phyloP scores from a whole-genome alignment of 2,888 invertebrate species.

The Perizoma flavofasciatum region DNA sequence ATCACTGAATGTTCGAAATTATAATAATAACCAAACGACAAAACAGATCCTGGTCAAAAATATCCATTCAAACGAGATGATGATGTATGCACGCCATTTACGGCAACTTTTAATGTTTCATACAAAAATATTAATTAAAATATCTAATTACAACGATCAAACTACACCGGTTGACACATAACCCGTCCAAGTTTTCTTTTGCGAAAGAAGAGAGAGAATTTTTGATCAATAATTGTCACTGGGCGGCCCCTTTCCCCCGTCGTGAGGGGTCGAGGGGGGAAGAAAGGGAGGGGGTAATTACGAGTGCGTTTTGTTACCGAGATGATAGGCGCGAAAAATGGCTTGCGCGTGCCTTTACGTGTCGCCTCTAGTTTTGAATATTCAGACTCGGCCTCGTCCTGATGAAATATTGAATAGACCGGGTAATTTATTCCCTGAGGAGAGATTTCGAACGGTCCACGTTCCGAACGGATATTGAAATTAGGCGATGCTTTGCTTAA shows the following conservation, averaged over 20 bases:
- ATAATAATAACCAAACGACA: too few species aligned
- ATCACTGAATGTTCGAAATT: too few species aligned
- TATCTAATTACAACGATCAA: conserved; percentile 80
- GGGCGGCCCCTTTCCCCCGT: conserved; percentile 73
- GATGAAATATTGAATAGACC: conserved; percentile 83
- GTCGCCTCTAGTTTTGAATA: conserved; percentile 83
- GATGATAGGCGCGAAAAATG: conserved; percentile 85
- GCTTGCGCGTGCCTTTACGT: conserved; percentile 83
- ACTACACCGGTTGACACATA: conserved; percentile 77
- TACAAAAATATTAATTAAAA: conserved; percentile 47
- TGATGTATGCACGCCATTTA: too few species aligned
- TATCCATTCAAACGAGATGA: too few species aligned
- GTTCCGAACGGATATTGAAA: conserved; percentile 81
- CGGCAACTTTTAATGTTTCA: conserved; percentile 1
- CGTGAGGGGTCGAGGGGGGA: conserved; percentile 48
- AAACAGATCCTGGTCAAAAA: too few species aligned
- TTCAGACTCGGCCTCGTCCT: conserved; percentile 79
- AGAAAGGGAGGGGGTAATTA: conserved; percentile 75
- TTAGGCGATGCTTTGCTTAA: conserved; percentile 80
- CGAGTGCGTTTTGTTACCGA: conserved; percentile 84
- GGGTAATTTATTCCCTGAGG: conserved; percentile 81
- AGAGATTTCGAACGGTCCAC: conserved; percentile 78
- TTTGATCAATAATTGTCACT: conserved; percentile 89
- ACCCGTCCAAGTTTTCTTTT: conserved; percentile 85
- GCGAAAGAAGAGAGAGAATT: conserved; percentile 86